Conservation (phyloP, 2,113 vertebrate genomes). For the Colossoma macropomum region DNA sequence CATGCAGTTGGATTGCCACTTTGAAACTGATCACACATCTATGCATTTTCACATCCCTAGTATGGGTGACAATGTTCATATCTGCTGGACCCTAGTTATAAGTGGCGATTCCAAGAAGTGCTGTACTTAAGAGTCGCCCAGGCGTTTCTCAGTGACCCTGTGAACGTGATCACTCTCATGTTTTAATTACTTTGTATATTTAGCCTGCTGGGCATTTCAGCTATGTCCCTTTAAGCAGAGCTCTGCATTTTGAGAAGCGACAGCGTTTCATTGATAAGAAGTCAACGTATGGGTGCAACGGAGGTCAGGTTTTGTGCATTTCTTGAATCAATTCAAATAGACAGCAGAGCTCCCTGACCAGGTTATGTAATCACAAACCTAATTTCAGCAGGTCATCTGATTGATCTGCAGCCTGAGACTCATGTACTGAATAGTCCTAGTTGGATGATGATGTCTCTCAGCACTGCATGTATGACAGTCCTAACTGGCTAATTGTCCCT, state of each 20-base stretch:
- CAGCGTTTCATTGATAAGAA: neutral
- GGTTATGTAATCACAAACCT: neutral
- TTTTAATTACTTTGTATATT: constrained; percentile 22
- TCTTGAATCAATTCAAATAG: neutral
- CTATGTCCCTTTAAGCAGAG: neutral
- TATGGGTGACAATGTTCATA: no score
- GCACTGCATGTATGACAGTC: no score
- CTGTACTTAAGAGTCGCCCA: neutral
- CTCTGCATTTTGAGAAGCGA: neutral
- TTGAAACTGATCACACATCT: no score
- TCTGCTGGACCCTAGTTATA: neutral
- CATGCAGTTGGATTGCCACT: no score
- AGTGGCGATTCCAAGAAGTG: neutral
- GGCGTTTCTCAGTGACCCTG: neutral
- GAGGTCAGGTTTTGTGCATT: neutral
- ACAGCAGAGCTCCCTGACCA: neutral
- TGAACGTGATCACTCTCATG: neutral
- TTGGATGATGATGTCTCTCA: neutral
- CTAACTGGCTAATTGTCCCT: no score
- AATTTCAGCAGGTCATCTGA: neutral
- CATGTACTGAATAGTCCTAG: neutral
- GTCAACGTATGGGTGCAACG: neutral
- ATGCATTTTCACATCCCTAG: no score
- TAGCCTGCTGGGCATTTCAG: constrained; percentile 10
- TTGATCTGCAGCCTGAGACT: neutral